Evolutionary conservation across 2,797 vertebrate species (phyloP).

Genomic region (Acestrorhynchus altus): DNA sequence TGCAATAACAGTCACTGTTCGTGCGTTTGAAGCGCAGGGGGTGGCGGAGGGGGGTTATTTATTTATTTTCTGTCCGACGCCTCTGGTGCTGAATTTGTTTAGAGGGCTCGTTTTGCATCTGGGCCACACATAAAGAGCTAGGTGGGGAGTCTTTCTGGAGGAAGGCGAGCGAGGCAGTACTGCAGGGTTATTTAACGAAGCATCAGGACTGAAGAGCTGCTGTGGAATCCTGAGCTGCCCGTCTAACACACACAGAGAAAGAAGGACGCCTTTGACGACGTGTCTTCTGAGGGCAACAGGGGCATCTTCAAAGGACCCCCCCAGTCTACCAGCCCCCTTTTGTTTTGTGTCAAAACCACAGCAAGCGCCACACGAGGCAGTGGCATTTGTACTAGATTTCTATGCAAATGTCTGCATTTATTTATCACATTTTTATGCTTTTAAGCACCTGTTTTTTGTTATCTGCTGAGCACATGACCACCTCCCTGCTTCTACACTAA

Average conservation of each 20-base stretch:
- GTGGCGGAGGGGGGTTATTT: slow-evolving; percentile 8
- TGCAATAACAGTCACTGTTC: slow-evolving; percentile 14
- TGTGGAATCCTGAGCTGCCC: slow-evolving; percentile 23
- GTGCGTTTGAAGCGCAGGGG: slow-evolving; percentile 5
- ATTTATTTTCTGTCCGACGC: slow-evolving; percentile 2
- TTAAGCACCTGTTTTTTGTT: too few species aligned
- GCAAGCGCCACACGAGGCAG: background rate
- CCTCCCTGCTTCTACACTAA: too few species aligned
- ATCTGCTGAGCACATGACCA: too few species aligned
- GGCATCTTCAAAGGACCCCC: slow-evolving; percentile 3
- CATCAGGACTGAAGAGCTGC: background rate
- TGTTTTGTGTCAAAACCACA: background rate
- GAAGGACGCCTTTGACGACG: background rate
- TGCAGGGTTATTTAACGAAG: slow-evolving; percentile 44
- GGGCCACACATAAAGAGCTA: slow-evolving; percentile 38
- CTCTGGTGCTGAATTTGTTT: slow-evolving; percentile 32
- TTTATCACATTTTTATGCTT: background rate
- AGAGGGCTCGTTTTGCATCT: slow-evolving; percentile 34
- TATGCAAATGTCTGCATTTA: background rate
- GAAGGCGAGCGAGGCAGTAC: slow-evolving; percentile 18
- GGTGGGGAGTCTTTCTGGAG: slow-evolving; percentile 27
- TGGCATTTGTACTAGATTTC: background rate
- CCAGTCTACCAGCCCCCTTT: background rate
- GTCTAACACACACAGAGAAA: slow-evolving; percentile 6
- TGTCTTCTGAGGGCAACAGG: background rate